Evolutionary conservation across 2,113 vertebrate species (phyloP), one percentile per base, ranked within the genome.

Genomic region (Numida meleagris): DNA sequence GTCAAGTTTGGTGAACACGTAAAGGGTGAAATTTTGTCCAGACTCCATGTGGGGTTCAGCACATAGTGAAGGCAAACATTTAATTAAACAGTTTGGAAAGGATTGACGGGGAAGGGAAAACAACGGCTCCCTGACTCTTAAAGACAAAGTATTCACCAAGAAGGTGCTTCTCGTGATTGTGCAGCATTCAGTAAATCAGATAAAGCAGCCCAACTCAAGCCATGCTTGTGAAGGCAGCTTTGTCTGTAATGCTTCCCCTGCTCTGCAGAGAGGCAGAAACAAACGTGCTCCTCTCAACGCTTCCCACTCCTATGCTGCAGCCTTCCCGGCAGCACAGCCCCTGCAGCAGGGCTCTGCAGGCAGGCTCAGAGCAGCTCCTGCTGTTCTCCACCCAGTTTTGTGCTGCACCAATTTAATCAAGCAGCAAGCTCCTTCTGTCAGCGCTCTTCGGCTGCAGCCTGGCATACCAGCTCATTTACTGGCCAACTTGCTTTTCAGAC

Each of bases 401-500:
- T 45, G 24, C 48, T 48, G 34, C 24, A 91, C 14, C 72, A 71
- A 40, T 81, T 86, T 36, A 84, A 87, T 87, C 68, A 67, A 82
- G 75, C 75, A 89, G 58, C 25, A 71, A 90, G 90, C 19, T 53
- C 71, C 90, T 81, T 89, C 27, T 63, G 67, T 82, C 48, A 68
- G 42, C 5, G 50, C 67, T 82, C 67, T 57, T 34, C 1, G 2
- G 55, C 45, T 5, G 81, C 73, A 90, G 66, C 53, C 83, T 70
- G 46, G 68, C 68, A 90, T 50, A 75, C 13, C 63, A 92, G 33
- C 29, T 85, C 53, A 24, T 74, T 85, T 74, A 15, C 92, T 71
- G 77, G 57, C 72, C 87, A 93, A 31, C 45, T 74, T 85, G 67
- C 71, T 75, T 71, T 78, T 83, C 34, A 89, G n/a, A 72, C 77